A percentile compares a stretch with the other conserved stretches of the same genome.
phyloP scores from a whole-genome alignment of 2,113 vertebrate species.

The Dasyornis broadbenti region DNA sequence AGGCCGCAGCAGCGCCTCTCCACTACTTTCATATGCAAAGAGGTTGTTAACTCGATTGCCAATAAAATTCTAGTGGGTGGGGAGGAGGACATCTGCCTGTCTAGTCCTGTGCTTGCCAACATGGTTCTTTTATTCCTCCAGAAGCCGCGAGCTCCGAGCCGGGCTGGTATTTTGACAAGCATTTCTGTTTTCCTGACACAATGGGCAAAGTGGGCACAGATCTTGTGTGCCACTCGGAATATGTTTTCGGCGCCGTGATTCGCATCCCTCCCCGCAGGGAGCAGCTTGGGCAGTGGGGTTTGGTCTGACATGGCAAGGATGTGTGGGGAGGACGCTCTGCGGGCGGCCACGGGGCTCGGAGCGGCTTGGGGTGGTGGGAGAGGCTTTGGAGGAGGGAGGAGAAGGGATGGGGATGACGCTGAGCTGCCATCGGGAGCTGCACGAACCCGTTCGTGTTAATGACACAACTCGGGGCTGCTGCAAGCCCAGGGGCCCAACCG shows the following conservation, averaged over 20 bases:
- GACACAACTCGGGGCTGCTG: not conserved
- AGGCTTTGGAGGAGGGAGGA: not conserved
- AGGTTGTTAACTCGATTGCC: slow-evolving; percentile 64
- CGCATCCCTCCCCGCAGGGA: not conserved
- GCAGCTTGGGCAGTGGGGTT: slow-evolving; percentile 43
- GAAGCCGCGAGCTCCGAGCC: slow-evolving; percentile 35
- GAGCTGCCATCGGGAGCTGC: rapidly evolving
- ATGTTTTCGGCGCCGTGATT: not conserved
- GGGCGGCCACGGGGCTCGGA: not conserved
- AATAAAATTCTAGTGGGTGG: slow-evolving; percentile 66
- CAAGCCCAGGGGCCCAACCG: not conserved
- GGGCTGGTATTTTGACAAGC: slow-evolving; percentile 65
- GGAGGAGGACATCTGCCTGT: slow-evolving; percentile 68
- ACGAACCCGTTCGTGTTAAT: rapidly evolving
- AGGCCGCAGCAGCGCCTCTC: slow-evolving; percentile 53
- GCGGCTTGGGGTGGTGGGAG: not conserved
- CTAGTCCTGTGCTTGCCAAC: slow-evolving; percentile 57
- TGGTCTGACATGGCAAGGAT: not conserved
- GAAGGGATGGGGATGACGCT: not conserved
- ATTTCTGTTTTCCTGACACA: slow-evolving; percentile 66
- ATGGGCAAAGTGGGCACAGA: slow-evolving; percentile 45
- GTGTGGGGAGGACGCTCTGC: not conserved
- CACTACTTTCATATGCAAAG: slow-evolving; percentile 63
- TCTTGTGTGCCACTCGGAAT: slow-evolving; percentile 28
- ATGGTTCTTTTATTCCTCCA: slow-evolving; percentile 57